phyloP scores from a whole-genome alignment of 2,113 vertebrate species.

The Cyphomyrus discorhynchus region DNA sequence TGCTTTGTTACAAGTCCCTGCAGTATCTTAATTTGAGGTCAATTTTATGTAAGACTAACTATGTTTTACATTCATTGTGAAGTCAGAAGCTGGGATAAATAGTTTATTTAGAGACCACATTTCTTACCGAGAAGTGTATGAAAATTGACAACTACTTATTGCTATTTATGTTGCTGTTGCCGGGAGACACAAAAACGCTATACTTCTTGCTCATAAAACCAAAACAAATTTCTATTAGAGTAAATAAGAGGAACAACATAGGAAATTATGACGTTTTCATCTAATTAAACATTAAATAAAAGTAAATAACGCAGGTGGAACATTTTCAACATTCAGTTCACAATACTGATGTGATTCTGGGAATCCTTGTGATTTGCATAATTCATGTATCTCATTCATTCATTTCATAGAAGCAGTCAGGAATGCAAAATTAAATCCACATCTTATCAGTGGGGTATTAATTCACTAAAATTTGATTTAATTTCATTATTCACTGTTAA shows the following conservation, averaged over 20 bases:
- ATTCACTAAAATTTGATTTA: constrained; percentile 3
- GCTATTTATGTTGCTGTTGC: not conserved
- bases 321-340: not conserved
- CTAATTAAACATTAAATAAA: not conserved
- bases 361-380: not conserved
- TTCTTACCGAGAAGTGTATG: not conserved
- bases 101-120: not conserved
- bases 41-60: not conserved
- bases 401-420: constrained; percentile 1
- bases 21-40: not conserved
- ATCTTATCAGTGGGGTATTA: not conserved
- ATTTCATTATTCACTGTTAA: constrained; percentile 3
- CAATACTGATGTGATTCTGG: not conserved
- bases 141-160: not conserved
- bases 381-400: not conserved
- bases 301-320: not conserved
- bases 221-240: not conserved
- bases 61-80: not conserved
- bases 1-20: not conserved
- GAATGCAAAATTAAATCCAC: not conserved
- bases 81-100: not conserved
- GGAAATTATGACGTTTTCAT: not conserved
- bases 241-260: not conserved
- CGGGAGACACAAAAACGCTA: not conserved
- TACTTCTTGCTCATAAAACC: not conserved